Conservation (phyloP, 2,797 vertebrate species). For the Sylvilagus floridanus region DNA sequence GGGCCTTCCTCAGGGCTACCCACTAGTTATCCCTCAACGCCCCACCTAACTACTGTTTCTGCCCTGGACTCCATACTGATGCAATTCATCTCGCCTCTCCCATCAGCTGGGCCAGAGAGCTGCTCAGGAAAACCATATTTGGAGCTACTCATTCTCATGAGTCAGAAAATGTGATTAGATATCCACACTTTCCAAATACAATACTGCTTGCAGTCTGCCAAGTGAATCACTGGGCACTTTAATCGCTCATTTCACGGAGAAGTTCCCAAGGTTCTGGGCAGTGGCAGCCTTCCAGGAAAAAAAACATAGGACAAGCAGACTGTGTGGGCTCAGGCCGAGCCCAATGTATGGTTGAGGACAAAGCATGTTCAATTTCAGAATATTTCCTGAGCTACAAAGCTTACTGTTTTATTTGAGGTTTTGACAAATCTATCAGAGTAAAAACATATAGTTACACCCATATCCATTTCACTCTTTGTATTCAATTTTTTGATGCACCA, state of each 20-base stretch:
- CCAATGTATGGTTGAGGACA: neutral
- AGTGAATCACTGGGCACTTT: slow-evolving; percentile 72
- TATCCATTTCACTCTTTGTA: neutral
- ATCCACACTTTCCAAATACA: slow-evolving; percentile 78
- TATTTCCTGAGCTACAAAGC: neutral
- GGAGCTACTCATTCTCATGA: slow-evolving; percentile 46
- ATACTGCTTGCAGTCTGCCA: slow-evolving; percentile 48
- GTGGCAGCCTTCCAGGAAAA: neutral
- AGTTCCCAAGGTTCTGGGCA: slow-evolving; percentile 46
- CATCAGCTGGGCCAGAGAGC: neutral
- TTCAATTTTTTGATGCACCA: neutral
- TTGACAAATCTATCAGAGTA: neutral
- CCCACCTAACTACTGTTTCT: neutral
- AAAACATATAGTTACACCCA: neutral
- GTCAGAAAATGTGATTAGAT: slow-evolving; percentile 73
- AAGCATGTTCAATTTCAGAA: neutral
- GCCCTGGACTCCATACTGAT: neutral
- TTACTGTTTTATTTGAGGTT: neutral
- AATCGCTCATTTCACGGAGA: slow-evolving; percentile 72
- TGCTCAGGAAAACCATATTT: neutral
- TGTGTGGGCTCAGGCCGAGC: neutral
- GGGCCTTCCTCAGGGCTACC: neutral
- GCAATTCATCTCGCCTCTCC: neutral
- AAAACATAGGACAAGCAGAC: neutral
- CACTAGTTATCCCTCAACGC: too few species aligned